A percentile compares a stretch with the other conserved stretches of the same genome.
Conservation (phyloP, 2,113 vertebrate genomes). For the Harpagus bidentatus region DNA sequence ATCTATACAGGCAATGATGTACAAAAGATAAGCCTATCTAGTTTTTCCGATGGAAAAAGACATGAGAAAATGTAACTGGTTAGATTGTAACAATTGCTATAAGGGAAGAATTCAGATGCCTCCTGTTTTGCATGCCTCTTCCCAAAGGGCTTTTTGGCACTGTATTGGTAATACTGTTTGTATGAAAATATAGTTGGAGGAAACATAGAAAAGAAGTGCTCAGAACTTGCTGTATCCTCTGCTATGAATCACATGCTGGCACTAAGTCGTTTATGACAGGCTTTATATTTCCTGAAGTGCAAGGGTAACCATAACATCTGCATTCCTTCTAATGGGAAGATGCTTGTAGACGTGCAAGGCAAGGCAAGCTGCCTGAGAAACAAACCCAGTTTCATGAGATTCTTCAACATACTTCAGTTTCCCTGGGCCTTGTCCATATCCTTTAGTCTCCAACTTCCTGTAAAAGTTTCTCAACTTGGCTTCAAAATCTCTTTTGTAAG, state of each 20-base stretch:
- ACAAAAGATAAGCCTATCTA: not conserved
- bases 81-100: not conserved
- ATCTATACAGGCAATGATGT: not conserved
- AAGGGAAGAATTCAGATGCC: not conserved
- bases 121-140: not conserved
- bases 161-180: not conserved
- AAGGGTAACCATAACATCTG: not conserved
- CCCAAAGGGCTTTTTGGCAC: not conserved
- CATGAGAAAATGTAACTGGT: not conserved
- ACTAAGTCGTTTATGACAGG: not conserved
- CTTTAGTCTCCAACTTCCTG: conserved; percentile 97
- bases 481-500: conserved; percentile 98
- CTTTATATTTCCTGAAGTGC: not conserved
- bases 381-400: not conserved
- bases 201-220: not conserved
- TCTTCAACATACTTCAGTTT: conserved; percentile 89
- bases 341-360: not conserved
- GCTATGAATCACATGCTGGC: not conserved
- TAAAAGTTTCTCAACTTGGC: conserved; percentile 98
- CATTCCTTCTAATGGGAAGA: not conserved
- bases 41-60: not conserved
- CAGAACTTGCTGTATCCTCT: not conserved
- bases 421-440: conserved; percentile 97
- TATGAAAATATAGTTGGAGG: not conserved
- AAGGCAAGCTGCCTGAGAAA: not conserved